Conservation (phyloP, 1,140 invertebrate species). For the Magallana ariakensis region DNA sequence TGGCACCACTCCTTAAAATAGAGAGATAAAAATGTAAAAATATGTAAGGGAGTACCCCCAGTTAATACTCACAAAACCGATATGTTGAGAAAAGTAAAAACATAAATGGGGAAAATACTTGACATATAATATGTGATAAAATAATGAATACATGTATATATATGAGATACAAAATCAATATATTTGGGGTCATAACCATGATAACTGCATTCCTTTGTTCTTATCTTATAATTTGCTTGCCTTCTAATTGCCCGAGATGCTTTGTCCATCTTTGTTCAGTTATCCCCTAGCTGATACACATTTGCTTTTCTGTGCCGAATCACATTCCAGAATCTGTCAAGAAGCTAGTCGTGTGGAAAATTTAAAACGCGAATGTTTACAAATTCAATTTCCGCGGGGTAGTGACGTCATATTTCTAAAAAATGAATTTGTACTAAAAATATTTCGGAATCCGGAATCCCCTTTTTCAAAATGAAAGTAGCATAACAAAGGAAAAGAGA, state of each 20-base stretch:
- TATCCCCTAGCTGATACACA: not conserved
- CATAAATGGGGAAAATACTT: no score
- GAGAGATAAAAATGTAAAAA: no score
- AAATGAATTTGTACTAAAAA: not conserved
- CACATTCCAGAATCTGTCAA: not conserved
- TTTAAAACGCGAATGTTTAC: not conserved
- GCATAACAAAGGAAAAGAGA: not conserved
- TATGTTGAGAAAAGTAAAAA: no score
- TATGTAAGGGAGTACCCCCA: no score
- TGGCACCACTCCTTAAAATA: conserved; percentile 81
- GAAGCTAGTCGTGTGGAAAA: not conserved
- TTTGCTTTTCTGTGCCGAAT: not conserved
- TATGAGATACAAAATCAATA: no score
- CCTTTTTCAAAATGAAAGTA: not conserved
- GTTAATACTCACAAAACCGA: no score
- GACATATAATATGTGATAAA: no score
- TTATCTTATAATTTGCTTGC: not conserved
- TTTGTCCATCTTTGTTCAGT: not conserved
- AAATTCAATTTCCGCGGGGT: conserved; percentile 21
- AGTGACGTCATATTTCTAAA: not conserved
- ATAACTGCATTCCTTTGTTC: no score
- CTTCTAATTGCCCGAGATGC: not conserved
- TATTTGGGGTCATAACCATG: no score
- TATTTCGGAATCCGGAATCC: not conserved
- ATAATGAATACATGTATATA: no score